Evolutionary conservation across 2,113 vertebrate genomes (phyloP).

Genomic region (Bucco capensis): DNA sequence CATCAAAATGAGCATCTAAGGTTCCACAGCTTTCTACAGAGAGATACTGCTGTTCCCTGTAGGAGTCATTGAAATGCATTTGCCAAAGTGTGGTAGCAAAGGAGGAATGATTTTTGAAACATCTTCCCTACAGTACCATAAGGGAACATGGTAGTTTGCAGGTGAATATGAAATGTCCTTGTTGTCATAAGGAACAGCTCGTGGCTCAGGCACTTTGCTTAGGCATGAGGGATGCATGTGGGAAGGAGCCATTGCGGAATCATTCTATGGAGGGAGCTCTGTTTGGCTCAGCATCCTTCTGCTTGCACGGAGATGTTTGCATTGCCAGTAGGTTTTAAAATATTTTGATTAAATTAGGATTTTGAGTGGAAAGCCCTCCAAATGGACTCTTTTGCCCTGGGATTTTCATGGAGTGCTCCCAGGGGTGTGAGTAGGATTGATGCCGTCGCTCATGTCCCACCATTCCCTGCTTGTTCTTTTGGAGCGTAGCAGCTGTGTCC

Average conservation of each 20-base stretch:
- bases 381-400: slow-evolving; percentile 5
- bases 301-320: not conserved
- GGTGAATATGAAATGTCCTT: not conserved
- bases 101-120: not conserved
- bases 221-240: fast-evolving
- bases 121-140: not conserved
- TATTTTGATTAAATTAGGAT: slow-evolving; percentile 26
- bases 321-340: not conserved
- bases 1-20: not conserved
- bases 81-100: not conserved
- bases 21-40: not conserved
- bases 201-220: fast-evolving
- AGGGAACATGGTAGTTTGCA: not conserved
- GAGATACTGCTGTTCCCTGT: not conserved
- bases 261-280: fast-evolving
- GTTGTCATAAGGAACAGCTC: not conserved
- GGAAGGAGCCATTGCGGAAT: not conserved
- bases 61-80: not conserved
- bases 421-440: slow-evolving; percentile 49
- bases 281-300: not conserved
- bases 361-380: not conserved
- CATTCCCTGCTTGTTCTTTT: not conserved
- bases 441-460: not conserved
- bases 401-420: slow-evolving; percentile 43
- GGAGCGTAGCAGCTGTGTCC: slow-evolving; percentile 42